Percentiles rank a stretch among this genome's conserved stretches.
Evolutionary conservation across 2,797 vertebrate species (phyloP).

Genomic region (Enteromius mattozi): DNA sequence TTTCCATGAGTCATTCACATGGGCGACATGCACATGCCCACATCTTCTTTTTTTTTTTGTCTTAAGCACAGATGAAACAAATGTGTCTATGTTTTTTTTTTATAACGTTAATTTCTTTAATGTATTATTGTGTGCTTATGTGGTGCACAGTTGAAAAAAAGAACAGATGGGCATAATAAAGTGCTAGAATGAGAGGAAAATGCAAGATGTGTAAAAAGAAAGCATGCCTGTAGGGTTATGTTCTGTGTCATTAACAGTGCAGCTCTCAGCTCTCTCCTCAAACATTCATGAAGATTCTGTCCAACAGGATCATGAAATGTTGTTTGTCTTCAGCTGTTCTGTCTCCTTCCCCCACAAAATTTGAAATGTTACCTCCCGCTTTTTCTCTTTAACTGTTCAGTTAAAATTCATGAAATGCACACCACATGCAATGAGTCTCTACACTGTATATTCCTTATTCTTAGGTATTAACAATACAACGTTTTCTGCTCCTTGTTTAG

Average conservation of each 20-base stretch:
- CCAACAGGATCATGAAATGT: slow-evolving; percentile 66
- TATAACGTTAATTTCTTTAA: neutral
- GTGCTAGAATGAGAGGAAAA: slow-evolving; percentile 9
- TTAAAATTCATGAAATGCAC: neutral
- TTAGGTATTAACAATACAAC: slow-evolving; percentile 13
- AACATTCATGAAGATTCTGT: slow-evolving; percentile 78
- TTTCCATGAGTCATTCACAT: slow-evolving; percentile 7
- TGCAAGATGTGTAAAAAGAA: slow-evolving; percentile 24
- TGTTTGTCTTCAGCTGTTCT: slow-evolving; percentile 55
- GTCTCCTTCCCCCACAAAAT: slow-evolving; percentile 30
- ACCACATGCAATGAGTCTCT: neutral
- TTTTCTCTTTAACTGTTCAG: slow-evolving; percentile 41
- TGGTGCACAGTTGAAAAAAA: neutral
- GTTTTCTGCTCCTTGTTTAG: slow-evolving; percentile 52
- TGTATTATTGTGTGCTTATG: neutral
- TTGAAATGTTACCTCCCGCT: slow-evolving; percentile 23
- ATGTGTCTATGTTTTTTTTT: neutral
- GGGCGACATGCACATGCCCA: neutral
- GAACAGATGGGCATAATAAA: slow-evolving; percentile 12
- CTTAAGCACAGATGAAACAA: neutral
- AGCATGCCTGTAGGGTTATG: slow-evolving; percentile 65
- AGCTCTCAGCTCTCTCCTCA: slow-evolving; percentile 71
- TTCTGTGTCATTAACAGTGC: slow-evolving; percentile 69
- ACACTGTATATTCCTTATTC: neutral
- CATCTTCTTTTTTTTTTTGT: neutral